These are phyloP conservation scores for Phalloptychus januarius DNA, from an alignment of 2,797 vertebrate genomes.

Conservation along the genomic window DNA sequence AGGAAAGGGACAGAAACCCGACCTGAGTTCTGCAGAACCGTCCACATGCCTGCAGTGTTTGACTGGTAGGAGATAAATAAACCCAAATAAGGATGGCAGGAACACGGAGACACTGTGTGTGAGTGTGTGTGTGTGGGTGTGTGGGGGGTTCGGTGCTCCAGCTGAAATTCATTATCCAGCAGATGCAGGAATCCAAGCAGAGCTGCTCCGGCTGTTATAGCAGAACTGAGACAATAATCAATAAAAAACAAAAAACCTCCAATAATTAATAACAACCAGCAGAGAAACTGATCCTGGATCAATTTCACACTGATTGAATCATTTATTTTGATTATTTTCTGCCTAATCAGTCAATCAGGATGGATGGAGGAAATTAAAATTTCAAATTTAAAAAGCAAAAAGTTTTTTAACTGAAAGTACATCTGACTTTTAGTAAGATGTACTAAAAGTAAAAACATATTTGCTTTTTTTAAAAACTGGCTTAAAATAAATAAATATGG, in stretches of 20 bases:
- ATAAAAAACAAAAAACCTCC: conserved; percentile 21
- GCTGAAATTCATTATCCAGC: conserved; percentile 65
- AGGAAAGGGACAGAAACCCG: conserved; percentile 14
- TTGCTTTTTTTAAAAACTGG: too few species aligned
- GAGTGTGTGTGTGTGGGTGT: conserved; percentile 43
- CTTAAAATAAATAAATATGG: too few species aligned
- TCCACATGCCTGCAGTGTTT: conserved; percentile 37
- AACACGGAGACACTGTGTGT: conserved; percentile 38
- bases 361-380: background rate
- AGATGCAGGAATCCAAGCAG: conserved; percentile 48
- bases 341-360: too few species aligned
- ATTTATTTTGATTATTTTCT: too few species aligned
- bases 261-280: conserved; percentile 46
- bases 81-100: conserved; percentile 72
- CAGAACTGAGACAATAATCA: conserved; percentile 44
- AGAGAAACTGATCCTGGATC: conserved; percentile 5
- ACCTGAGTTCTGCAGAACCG: conserved; percentile 8
- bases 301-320: too few species aligned
- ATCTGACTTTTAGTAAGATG: too few species aligned
- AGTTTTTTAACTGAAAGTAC: too few species aligned
- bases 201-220: conserved; percentile 40
- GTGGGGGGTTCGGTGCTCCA: conserved; percentile 54
- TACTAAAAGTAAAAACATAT: too few species aligned
- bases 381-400: too few species aligned
- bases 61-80: conserved; percentile 67